Conservation (phyloP, 2,888 invertebrate species). For the Polydrusus cervinus region DNA sequence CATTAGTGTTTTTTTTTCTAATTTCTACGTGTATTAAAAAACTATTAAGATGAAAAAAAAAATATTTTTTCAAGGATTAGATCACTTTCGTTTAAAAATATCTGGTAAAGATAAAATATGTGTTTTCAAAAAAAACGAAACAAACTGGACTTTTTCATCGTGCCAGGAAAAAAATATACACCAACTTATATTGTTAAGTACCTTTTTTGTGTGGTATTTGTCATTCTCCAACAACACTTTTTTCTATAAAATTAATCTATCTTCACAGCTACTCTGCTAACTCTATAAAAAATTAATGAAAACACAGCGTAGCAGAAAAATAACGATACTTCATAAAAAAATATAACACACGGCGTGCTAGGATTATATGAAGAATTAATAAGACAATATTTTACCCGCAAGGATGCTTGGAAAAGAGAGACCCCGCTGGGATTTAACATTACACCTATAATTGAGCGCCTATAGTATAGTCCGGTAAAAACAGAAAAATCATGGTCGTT, state of each 20-base stretch:
- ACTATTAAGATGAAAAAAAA: too few relatives aligned
- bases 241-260: neutral
- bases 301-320: constrained; percentile 10
- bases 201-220: too few relatives aligned
- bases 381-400: constrained; percentile 39
- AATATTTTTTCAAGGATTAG: too few relatives aligned
- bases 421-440: constrained; percentile 7
- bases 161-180: too few relatives aligned
- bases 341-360: constrained; percentile 9
- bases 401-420: neutral
- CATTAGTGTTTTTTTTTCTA: too few relatives aligned
- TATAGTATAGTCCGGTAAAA: constrained; percentile 7
- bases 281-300: constrained; percentile 11
- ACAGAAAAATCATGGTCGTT: neutral
- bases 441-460: constrained; percentile 4
- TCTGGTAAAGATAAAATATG: too few relatives aligned
- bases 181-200: too few relatives aligned
- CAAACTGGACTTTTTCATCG: too few relatives aligned
- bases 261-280: neutral
- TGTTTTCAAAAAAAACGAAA: too few relatives aligned
- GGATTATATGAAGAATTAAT: constrained; percentile 40
- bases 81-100: too few relatives aligned
- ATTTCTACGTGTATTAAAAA: too few relatives aligned
- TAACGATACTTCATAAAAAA: constrained; percentile 11
- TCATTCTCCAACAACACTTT: neutral